Base-by-base conservation (phyloP, 2,113 vertebrate genomes). In the Etia nguti region DNA sequence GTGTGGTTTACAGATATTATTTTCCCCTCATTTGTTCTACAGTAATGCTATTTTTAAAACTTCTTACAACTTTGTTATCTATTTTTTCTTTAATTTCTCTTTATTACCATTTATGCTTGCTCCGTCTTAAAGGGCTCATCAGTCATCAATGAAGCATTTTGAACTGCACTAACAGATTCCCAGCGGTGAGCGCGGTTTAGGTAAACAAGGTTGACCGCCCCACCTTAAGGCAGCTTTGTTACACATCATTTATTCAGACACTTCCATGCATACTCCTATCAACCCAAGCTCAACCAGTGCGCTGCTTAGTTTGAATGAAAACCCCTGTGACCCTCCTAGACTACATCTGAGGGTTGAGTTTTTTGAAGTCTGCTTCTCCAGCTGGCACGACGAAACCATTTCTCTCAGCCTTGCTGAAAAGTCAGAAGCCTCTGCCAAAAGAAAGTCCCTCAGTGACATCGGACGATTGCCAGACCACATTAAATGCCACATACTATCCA, bases 401-500 rank as follows among this genome's bases (percentile, higher is more conserved):
- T 82, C 81, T 88, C 81, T 84, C 38, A 3, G 82, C 84, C 91
- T 90, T 84, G 90, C 90, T 88, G 92, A 94, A 91, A 92, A 10
- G 84, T 83, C 68, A 43, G 90, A 92, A 92, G 89, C 88, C 82
- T 88, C 90, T 50, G 93, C 93, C 93, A 90, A 90, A 88, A 90
- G 90, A 80, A 79, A 79, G 88, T 85, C 95, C 4, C 41, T 86
- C 83, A 29, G 95, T 95, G 91, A 95, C 94, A 89, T 50, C 57
- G 70, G 89, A 96, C 24, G 88, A 84, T 96, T 94, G 94, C 95
- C 96, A 96, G 95, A 95, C 95, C 95, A 94, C 93, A 95, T 92
- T 82, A 91, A 96, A 94, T 95, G 94, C 92, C 95, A 97, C 96
- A 97, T 95, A 95, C 96, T 95, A 93, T 90, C 96, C 95, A 29